phyloP scores from a whole-genome alignment of 2,888 invertebrate species.

The Xestobium rufovillosum region DNA sequence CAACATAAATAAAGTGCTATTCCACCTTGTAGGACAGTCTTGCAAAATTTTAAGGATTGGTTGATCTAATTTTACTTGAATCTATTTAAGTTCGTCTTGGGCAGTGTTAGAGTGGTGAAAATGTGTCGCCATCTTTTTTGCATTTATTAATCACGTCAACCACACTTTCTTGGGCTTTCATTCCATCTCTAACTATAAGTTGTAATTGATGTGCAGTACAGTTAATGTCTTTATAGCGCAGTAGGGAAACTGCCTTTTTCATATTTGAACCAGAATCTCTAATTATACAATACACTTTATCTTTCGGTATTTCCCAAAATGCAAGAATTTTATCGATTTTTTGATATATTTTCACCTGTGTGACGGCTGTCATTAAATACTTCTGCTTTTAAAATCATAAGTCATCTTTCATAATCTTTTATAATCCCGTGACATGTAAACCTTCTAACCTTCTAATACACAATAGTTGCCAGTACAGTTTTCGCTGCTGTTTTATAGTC shows the following conservation, averaged over 20 bases:
- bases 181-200: slow-evolving; percentile 2
- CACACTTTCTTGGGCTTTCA: slow-evolving; percentile 1
- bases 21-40: slow-evolving; percentile 4
- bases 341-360: slow-evolving; percentile 14
- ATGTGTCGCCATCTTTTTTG: no score
- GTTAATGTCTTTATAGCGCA: slow-evolving; percentile 1
- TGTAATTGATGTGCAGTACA: slow-evolving; percentile 1
- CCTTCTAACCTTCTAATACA: slow-evolving; percentile 10
- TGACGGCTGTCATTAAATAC: slow-evolving; percentile 15
- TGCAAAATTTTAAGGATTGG: no score
- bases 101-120: no score
- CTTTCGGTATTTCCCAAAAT: slow-evolving; percentile 3
- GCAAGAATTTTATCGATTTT: slow-evolving; percentile 5
- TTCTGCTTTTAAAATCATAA: slow-evolving; percentile 15
- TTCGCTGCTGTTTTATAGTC: no score
- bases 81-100: no score
- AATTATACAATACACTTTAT: background rate
- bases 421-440: slow-evolving; percentile 15
- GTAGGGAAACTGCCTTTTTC: slow-evolving; percentile 2
- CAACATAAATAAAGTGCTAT: slow-evolving; percentile 2
- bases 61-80: no score
- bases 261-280: slow-evolving; percentile 1
- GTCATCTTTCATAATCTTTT: slow-evolving; percentile 13
- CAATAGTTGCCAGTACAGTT: background rate
- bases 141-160: no score